Evolutionary conservation across 1,140 invertebrate genomes (phyloP), one percentile per base, ranked within the genome.

Genomic region (Brachionus rotundiformis): DNA sequence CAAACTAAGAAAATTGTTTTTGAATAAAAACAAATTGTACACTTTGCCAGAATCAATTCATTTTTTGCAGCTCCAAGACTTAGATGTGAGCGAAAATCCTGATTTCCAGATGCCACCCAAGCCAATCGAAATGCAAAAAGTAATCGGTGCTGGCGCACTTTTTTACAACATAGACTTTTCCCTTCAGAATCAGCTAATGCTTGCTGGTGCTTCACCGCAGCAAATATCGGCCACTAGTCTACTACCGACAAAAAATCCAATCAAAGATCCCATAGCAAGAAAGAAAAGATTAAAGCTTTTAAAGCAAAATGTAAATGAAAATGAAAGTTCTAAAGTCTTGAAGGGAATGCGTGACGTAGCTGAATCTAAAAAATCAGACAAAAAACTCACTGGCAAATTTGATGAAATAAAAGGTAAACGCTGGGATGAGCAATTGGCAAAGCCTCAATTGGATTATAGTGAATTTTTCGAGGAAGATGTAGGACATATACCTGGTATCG

Each of bases 101-200:
- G 95, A 98, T 84, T 89, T 99, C 82, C 92, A 98, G 59, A 97
- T 99, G 94, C 97, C 98, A 0, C 96, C 97, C 11, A 98, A 98
- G 89, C 44, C 81, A 6, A 63, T 59, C 25, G 86, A 88, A 31
- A 83, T 91, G n/a, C 91, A 92, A 83, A 90, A 91, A 84, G 93
- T 93, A 3, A 83, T 82, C 39, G 91, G 92, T n/a, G 94, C 94
- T 2, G 85, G 84, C 19, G 90, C 94, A 13, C 93, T 97, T 86
- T 99, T 94, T 89, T 99, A 99, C 87, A 99, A 99, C 84, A 97
- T 99, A 79, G 97, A 99, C 88, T 99, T 99, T 89, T 98, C 95
- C 0, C 90, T 99, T 27, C 94, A 95, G 89, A 94, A 89, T 83
- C 96, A 99, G 85, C 86, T 98, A 27, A 90, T 94, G 82, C 87